These are phyloP conservation scores for Brachionus paranguensis DNA, from an alignment of 1,140 invertebrate species.

Conservation along the genomic window DNA sequence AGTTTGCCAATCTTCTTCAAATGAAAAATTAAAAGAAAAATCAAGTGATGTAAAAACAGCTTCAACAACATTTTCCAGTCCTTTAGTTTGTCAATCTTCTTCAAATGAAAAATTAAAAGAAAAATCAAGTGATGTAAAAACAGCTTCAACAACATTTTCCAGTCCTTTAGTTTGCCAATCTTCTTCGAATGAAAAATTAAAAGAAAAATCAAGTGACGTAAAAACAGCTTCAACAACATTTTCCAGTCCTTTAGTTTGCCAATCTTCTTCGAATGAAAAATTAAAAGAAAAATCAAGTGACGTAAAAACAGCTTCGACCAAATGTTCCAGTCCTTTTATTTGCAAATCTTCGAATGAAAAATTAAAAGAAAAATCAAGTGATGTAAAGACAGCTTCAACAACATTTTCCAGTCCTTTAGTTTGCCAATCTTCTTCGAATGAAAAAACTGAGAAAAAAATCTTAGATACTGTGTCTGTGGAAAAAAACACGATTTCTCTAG, in stretches of 20 bases:
- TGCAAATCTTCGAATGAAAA: neutral
- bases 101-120: neutral
- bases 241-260: neutral
- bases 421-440: neutral
- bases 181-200: neutral
- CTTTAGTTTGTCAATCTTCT: neutral
- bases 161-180: neutral
- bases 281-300: neutral
- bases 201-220: neutral
- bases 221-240: too few species aligned
- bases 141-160: neutral
- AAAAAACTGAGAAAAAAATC: neutral
- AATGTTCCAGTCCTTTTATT: neutral
- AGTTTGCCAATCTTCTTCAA: neutral
- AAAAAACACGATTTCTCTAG: too few species aligned
- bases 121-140: neutral
- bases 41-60: too few species aligned
- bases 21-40: neutral
- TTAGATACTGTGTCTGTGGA: too few species aligned
- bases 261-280: neutral
- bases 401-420: neutral
- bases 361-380: neutral
- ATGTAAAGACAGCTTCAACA: too few species aligned
- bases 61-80: neutral
- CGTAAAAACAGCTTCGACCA: too few species aligned